phyloP scores from a whole-genome alignment of 2,888 invertebrate species.

The Strigamia transsilvanica region DNA sequence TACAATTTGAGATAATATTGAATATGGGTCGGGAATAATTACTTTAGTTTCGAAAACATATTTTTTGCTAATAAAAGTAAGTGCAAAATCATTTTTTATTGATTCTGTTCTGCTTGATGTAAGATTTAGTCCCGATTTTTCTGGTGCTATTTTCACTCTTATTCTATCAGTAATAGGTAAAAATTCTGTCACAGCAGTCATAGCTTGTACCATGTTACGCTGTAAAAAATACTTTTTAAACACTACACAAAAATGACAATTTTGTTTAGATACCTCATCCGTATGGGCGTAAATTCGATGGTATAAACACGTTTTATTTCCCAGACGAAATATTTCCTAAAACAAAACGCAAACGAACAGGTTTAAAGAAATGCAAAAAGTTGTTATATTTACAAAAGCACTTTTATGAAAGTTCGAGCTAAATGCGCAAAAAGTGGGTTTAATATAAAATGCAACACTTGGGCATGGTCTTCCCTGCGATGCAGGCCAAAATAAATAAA shows the following conservation, averaged over 20 bases:
- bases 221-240: neutral
- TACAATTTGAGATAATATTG: neutral
- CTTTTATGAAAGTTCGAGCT: constrained; percentile 18
- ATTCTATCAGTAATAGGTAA: neutral
- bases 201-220: neutral
- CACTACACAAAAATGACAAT: no score
- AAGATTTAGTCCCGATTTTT: neutral
- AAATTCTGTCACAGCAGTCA: constrained; percentile 30
- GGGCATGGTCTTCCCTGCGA: constrained; percentile 36
- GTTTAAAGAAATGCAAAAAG: neutral
- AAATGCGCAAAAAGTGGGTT: constrained; percentile 32
- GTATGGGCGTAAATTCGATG: constrained; percentile 7
- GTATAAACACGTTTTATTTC: constrained; percentile 46
- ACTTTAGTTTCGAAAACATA: constrained; percentile 51
- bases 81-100: constrained; percentile 17
- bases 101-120: neutral
- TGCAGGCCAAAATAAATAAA: constrained; percentile 48
- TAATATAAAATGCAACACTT: constrained; percentile 21
- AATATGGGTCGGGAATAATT: neutral
- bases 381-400: neutral
- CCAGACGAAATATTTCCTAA: constrained; percentile 50
- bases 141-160: neutral
- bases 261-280: neutral
- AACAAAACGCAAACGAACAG: neutral
- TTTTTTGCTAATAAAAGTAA: constrained; percentile 44